Percentiles rank a stretch among this genome's conserved stretches.
These are phyloP conservation scores for Pedetes capensis DNA, from an alignment of 2,113 vertebrate genomes.

Conservation along the genomic window DNA sequence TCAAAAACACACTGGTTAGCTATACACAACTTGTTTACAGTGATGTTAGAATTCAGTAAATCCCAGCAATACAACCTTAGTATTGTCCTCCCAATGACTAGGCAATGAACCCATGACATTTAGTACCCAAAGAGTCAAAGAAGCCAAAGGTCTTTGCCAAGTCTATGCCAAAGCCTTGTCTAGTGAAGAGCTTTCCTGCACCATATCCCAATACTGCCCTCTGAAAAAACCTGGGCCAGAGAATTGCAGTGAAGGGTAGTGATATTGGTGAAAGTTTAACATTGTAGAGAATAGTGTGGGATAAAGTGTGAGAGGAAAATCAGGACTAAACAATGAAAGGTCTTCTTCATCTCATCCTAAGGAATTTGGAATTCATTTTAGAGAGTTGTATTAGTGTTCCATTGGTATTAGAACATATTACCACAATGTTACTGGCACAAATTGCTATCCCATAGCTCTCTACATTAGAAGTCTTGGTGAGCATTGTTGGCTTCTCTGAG, in stretches of 20 bases:
- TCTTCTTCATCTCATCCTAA: neutral
- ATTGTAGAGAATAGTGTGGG: fast-evolving
- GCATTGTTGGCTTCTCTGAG: neutral
- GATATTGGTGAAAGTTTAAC: fast-evolving
- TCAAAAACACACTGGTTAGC: neutral
- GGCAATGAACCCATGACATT: neutral
- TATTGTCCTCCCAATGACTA: neutral
- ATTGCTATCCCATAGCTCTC: neutral
- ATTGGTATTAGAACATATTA: neutral
- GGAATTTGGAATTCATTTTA: neutral
- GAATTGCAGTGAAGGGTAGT: neutral
- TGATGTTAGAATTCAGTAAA: neutral
- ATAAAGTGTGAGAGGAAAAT: neutral
- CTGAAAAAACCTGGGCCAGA: neutral
- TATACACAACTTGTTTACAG: neutral
- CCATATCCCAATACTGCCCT: neutral
- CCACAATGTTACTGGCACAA: neutral
- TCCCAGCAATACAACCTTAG: fast-evolving
- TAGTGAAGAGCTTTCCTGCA: neutral
- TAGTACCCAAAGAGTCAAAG: neutral
- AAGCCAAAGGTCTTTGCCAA: neutral
- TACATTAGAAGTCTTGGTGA: neutral
- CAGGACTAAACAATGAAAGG: neutral
- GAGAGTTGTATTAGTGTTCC: neutral
- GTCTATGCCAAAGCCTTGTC: fast-evolving